Conservation (phyloP, 2,797 vertebrate genomes). For the Clarias platycephalus region DNA sequence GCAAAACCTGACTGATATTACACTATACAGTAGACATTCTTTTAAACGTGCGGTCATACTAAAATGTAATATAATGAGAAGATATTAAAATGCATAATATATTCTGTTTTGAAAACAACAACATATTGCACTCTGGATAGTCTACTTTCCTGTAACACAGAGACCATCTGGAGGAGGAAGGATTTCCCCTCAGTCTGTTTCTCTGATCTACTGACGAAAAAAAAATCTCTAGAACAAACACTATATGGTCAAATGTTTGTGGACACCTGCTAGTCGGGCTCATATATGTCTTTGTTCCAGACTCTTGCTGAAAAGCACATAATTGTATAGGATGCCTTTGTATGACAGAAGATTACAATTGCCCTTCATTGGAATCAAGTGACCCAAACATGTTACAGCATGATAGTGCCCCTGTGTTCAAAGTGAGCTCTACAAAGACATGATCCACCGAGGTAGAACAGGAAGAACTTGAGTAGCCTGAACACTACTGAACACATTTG, state of each 20-base stretch:
- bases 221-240: not conserved
- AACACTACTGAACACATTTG: not conserved
- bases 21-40: not conserved
- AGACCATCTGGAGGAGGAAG: not conserved
- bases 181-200: not conserved
- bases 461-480: not conserved
- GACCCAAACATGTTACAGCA: not conserved
- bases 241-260: not conserved
- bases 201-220: not conserved
- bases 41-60: not conserved
- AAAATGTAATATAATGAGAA: not conserved
- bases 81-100: not conserved
- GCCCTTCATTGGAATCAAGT: not conserved
- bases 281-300: not conserved
- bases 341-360: not conserved
- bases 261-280: not conserved
- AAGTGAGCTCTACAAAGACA: not conserved
- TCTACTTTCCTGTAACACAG: not conserved
- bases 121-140: not conserved
- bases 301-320: not conserved
- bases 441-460: not conserved
- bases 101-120: not conserved
- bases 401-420: not conserved
- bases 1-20: not conserved
- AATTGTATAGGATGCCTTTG: not conserved